Percentiles rank a stretch among this genome's conserved stretches.
phyloP scores from a whole-genome alignment of 1,140 invertebrate genomes.

The Mactra quadrangularis region DNA sequence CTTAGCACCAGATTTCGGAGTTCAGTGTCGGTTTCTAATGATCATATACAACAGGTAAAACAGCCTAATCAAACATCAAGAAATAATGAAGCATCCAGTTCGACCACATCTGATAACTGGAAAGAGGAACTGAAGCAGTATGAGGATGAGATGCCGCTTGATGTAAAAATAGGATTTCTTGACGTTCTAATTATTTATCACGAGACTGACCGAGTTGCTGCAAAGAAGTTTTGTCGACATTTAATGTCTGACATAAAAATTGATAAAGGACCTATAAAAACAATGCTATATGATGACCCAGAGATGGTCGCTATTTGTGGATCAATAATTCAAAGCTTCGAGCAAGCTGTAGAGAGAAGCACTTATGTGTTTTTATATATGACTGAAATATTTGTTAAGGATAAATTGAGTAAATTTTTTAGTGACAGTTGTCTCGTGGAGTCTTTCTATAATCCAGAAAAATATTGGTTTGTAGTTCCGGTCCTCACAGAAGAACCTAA shows the following conservation, averaged over 20 bases:
- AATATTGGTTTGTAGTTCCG: constrained; percentile 73
- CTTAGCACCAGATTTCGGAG: too few species aligned
- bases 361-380: constrained; percentile 71
- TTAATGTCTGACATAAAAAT: constrained; percentile 62
- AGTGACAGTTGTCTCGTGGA: constrained; percentile 72
- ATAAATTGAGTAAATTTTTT: constrained; percentile 67
- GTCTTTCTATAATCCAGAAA: constrained; percentile 66
- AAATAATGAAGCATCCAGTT: not conserved
- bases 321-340: constrained; percentile 61
- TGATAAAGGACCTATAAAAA: constrained; percentile 38
- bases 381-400: constrained; percentile 66
- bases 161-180: constrained; percentile 59
- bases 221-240: constrained; percentile 57
- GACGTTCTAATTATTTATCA: constrained; percentile 70
- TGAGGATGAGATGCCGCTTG: constrained; percentile 49
- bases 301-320: constrained; percentile 56
- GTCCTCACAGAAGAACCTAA: constrained; percentile 67
- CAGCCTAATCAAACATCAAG: too few species aligned
- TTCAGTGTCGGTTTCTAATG: too few species aligned
- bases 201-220: constrained; percentile 61
- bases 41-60: too few species aligned
- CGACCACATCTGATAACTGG: constrained; percentile 30
- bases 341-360: constrained; percentile 62
- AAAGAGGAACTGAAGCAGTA: constrained; percentile 36
- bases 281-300: constrained; percentile 65